Percentiles rank a stretch among this genome's conserved stretches.
phyloP scores from a whole-genome alignment of 2,797 vertebrate genomes.

The Sebastes minor region DNA sequence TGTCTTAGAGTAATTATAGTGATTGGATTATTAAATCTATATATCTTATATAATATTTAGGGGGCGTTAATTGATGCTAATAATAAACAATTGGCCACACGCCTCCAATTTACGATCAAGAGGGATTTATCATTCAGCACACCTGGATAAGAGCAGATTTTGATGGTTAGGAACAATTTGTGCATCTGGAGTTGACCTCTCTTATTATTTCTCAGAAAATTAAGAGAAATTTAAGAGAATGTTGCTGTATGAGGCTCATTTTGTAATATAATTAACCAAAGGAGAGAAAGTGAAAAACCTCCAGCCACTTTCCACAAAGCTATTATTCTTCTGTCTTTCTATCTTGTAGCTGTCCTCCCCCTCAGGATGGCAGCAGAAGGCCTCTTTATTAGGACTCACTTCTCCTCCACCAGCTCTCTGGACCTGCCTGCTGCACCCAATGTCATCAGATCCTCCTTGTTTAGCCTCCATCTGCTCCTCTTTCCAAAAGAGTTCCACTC shows the following conservation, averaged over 20 bases:
- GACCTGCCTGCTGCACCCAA: slow-evolving; percentile 78
- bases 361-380: slow-evolving; percentile 4
- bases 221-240: too few relatives aligned
- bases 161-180: fast-evolving
- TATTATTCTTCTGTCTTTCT: not conserved
- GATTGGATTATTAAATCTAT: too few relatives aligned
- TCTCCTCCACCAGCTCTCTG: slow-evolving; percentile 85
- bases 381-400: slow-evolving; percentile 74
- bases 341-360: not conserved
- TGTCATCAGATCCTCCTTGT: slow-evolving; percentile 58
- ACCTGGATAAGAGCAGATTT: too few relatives aligned
- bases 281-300: not conserved
- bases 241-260: not conserved
- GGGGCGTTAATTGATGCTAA: too few relatives aligned
- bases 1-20: too few relatives aligned
- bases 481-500: not conserved
- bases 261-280: not conserved
- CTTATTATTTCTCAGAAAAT: too few relatives aligned
- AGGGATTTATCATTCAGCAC: too few relatives aligned
- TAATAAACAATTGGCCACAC: too few relatives aligned
- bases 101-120: too few relatives aligned
- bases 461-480: slow-evolving; percentile 72
- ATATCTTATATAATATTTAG: too few relatives aligned
- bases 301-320: not conserved
- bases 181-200: too few relatives aligned